A percentile compares a stretch with the other conserved stretches of the same genome.
phyloP scores from a whole-genome alignment of 2,113 vertebrate genomes.

The Mirounga angustirostris region DNA sequence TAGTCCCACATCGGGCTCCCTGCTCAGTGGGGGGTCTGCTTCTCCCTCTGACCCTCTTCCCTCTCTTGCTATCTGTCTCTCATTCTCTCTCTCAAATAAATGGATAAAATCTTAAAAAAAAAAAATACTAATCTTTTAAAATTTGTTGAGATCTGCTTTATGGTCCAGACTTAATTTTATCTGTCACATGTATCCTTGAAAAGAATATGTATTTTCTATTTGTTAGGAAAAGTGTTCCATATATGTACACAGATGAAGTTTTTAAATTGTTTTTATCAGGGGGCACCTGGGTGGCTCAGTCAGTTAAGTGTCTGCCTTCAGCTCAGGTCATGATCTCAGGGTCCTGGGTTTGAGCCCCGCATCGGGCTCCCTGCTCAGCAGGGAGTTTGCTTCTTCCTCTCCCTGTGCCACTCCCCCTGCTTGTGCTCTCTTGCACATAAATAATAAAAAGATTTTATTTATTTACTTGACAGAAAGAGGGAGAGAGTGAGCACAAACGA shows the following conservation, averaged over 20 bases:
- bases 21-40: too few relatives aligned
- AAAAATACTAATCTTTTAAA: not conserved
- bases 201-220: not conserved
- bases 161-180: not conserved
- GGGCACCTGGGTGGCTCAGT: not conserved
- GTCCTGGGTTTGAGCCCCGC: not conserved
- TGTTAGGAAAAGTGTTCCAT: not conserved
- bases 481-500: too few relatives aligned
- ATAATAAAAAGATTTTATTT: too few relatives aligned
- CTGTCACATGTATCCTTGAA: not conserved
- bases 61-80: too few relatives aligned
- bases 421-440: not conserved
- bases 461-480: too few relatives aligned
- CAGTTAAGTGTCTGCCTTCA: not conserved
- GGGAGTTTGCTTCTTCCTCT: not conserved
- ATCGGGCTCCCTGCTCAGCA: not conserved
- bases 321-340: not conserved
- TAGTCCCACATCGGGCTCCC: too few relatives aligned
- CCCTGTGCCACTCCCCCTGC: not conserved
- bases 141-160: slow-evolving; percentile 28
- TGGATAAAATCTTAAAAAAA: too few relatives aligned
- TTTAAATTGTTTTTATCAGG: not conserved
- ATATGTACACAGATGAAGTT: not conserved
- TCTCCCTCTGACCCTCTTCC: too few relatives aligned
- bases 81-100: too few relatives aligned